Evolutionary conservation across 2,888 invertebrate species (phyloP), one percentile per base, ranked within the genome.

Genomic region (Lasius platythorax): DNA sequence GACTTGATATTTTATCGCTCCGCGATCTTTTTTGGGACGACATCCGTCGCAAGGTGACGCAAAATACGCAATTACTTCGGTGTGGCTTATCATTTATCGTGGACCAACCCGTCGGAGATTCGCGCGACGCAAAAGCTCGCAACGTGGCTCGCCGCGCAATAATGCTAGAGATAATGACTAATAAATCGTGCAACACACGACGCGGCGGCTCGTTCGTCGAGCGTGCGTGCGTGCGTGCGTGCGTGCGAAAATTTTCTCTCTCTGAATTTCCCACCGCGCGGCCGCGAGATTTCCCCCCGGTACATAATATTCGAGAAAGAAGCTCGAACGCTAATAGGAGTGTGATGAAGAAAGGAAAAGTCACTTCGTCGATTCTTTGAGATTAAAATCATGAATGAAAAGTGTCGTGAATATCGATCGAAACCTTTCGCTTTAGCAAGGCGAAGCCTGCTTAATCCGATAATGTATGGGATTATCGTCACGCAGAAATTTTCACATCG

Each of bases 161-260:
- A 73, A 40, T 23, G 83, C 76, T 84, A 73, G 88, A 87, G 88
- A 87, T 88, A 88, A 88, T 87, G 74, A 76, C 82, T 87, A 88
- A 88, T 88, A 88, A 87, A 85, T 88, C 88, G 58, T 87, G 87
- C 83, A 85, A 88, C 85, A 84, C 74, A 83, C 53, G 46, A 53
- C 53, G 18, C 46, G 53, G 73, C 63, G 87, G 85, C 68, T 82
- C 83, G 76, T 74, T 78, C 78, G 89, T 88, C 58, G 9, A 18
- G 50, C 46, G 61, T 67, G 28, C 46, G 72, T 67, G 67, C 28
- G 37, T 23, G 23, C 23, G 23, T 23, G 23, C 23, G 9, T 67
- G 28, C 46, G 72, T 67, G 67, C 28, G 37, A 74, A 76, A 76
- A 67, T 67, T 78, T 40, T 30, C 67, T 53, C 3, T 37, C 37